Evolutionary conservation across 2,113 vertebrate species (phyloP), one percentile per base, ranked within the genome.

Genomic region (Gobius niger): DNA sequence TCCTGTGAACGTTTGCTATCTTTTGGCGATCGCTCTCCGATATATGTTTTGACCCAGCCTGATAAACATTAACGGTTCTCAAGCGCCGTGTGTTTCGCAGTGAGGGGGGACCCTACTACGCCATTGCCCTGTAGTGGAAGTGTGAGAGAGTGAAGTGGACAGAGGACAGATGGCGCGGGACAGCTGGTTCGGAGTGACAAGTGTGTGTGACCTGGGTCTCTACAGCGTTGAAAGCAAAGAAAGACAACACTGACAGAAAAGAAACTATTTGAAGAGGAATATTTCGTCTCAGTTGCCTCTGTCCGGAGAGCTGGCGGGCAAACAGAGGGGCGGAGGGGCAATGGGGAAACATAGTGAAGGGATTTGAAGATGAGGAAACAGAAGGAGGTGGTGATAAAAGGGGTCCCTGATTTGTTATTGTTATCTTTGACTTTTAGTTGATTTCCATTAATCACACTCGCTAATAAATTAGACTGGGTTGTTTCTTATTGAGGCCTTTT

Each of bases 151-250:
- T 34, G 54, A 68, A 82, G 78, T 46, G 71, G 85, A 85, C 84
- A 84, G 76, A 84, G 87, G 86, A 91, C 90, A 91, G 90, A 91
- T 91, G 90, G 88, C 77, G 85, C 77, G 68, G 81, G 90, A 88
- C 90, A 91, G 90, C 90, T 91, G 90, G 85, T 86, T 84, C 82
- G 66, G 84, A 88, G 88, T 87, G 88, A 89, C 88, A 85, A 88
- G 88, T 87, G 88, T 88, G 86, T 88, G 90, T 89, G 90, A 91
- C 88, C 87, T 78, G 70, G 84, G 88, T 80, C 77, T 87, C 66
- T 65, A 69, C 63, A 72, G 87, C 80, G 88, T 72, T 87, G 90
- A 91, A 90, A 89, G 87, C 54, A 90, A 87, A 89, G 88, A 89
- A 89, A 90, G 87, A 89, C 86, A 91, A 91, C 90, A 86, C 89